Base-by-base conservation (phyloP, 1,140 invertebrate genomes). In the Drosophila melanica region DNA sequence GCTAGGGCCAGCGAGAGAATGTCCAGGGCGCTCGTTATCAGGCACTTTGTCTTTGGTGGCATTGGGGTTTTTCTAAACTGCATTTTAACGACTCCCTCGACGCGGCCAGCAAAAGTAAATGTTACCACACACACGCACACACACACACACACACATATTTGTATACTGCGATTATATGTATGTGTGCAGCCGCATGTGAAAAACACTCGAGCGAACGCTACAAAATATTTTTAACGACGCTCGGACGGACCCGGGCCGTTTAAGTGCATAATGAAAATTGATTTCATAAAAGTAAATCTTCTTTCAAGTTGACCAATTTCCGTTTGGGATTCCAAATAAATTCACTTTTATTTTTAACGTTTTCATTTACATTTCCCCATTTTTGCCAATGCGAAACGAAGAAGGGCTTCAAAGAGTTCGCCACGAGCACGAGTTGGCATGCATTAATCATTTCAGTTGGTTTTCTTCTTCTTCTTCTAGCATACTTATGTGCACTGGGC, bases 11-110 rank as follows among this genome's bases (percentile, higher is more conserved):
- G 9, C 45, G 12, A 58, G 20, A 65, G 57, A 64, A 60, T 50
- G 65, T 60, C 55, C 42, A 71, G 57, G 42, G 55, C 55, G 62
- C 72, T 75, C 60, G 72, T 77, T 77, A 77, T 77, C 68, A 63
- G 55, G 60, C 74, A 51, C 59, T 76, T 62, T 65, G 62, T 74
- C 71, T 81, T 75, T 64, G 33, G 37, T 59, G 47, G 41, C 64
- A 53, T 60, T 74, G n/a, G 39, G 10, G 20, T 20, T 55, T 73
- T 67, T 69, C 37, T 79, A 76, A 87, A 79, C 72, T 81, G 82
- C 72, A 58, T 65, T 79, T 87, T 87, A 87, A 87, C 79, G 84
- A 89, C 84, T 89, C 82, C 82, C 82, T 51, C 45, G 82, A 55
- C 66, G 72, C 68, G 48, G 41, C 20, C 66, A 63, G 50, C 60